Evolutionary conservation across 2,888 invertebrate species (phyloP), one percentile per base, ranked within the genome.

Genomic region (Automeris io): DNA sequence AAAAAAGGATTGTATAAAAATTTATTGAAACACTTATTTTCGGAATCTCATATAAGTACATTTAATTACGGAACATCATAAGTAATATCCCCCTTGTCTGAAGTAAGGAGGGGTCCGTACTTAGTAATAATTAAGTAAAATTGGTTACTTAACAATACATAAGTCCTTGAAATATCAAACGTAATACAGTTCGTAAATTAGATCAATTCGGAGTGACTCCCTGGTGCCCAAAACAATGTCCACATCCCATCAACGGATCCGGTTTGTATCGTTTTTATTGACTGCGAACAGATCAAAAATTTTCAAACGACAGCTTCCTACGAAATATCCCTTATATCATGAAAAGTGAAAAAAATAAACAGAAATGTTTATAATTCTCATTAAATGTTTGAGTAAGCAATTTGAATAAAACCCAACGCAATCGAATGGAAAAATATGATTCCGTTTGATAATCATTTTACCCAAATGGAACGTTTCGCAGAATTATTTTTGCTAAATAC

Each of bases 251-350:
- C 67, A 65, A 61, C 62, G 61, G 16, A 29, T 29, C 29, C 54
- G 57, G 54, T 60, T 65, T 62, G 65, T 58, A 60, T 54, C 55
- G 42, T 63, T 70, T 72, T 74, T 66, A 68, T 63, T 61, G 53
- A 60, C 53, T 52, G 51, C 47, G 49, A 51, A 53, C 57, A 54
- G 47, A 45, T 53, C 47, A 42, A 51, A 54, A 55, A 62, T 63
- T 58, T 61, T 46, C 48, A 54, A 45, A 55, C 57, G 49, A 54
- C 50, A 43, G 45, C 42, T 46, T 45, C 49, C 37, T 50, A 57
- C 54, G 59, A 53, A 61, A 29, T 16, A 55, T 58, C 47, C 43
- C 46, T 44, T 34, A 40, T 8, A 29, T 7, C 16, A 48, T 45
- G n/a, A n/a, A 48, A 45, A 52, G 52, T 48, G 37, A 43, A 40